Evolutionary conservation across 2,888 invertebrate genomes (phyloP).

Genomic region (Diloba caeruleocephala): DNA sequence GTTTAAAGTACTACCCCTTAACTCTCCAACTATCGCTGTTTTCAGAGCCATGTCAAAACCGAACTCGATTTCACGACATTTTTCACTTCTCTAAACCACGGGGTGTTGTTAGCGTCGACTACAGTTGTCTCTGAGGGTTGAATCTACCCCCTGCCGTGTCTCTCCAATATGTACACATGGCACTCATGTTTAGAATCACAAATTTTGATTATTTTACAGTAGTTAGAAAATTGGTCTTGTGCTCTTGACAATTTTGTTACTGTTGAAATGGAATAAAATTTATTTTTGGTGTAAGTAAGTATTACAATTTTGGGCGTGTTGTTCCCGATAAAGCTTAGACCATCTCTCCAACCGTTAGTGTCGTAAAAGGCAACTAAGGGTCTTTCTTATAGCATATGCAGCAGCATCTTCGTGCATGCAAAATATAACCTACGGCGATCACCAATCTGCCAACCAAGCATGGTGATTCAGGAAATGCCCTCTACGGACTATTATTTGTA

Average conservation of each 20-base stretch:
- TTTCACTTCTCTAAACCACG: conserved; percentile 66
- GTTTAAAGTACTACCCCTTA: too few relatives aligned
- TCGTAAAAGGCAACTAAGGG: too few relatives aligned
- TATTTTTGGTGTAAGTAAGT: too few relatives aligned
- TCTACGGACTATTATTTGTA: too few relatives aligned
- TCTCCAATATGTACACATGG: conserved; percentile 73
- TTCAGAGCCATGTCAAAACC: conserved; percentile 4
- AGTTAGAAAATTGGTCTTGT: conserved; percentile 22
- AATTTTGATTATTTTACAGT: conserved; percentile 34
- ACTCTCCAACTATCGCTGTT: background rate
- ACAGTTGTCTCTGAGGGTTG: conserved; percentile 56
- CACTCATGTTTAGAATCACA: conserved; percentile 43
- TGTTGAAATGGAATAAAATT: conserved; percentile 4
- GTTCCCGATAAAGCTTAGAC: too few relatives aligned
- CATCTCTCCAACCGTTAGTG: too few relatives aligned
- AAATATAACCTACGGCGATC: too few relatives aligned
- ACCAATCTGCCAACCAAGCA: too few relatives aligned
- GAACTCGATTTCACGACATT: conserved; percentile 67
- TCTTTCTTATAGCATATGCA: too few relatives aligned
- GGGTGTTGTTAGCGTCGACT: conserved; percentile 69
- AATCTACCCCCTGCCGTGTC: conserved; percentile 63
- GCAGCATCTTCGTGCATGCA: too few relatives aligned
- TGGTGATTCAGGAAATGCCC: too few relatives aligned
- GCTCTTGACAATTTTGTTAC: conserved; percentile 35
- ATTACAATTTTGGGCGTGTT: too few relatives aligned